Conservation (phyloP, 2,888 invertebrate species). For the Drosophila kokeensis region DNA sequence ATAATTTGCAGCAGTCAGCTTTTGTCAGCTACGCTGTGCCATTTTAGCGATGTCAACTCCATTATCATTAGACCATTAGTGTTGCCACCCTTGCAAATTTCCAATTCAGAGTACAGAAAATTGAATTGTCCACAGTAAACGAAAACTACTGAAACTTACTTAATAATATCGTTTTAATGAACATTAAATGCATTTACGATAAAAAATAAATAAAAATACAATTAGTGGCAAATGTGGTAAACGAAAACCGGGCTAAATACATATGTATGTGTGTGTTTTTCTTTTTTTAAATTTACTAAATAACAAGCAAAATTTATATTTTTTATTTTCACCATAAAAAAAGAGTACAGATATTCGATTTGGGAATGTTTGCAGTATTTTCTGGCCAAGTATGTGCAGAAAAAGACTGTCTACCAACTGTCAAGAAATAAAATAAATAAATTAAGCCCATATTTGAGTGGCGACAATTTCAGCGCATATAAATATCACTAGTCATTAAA, state of each 20-base stretch:
- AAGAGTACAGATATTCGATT: neutral
- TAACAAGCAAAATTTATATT: neutral
- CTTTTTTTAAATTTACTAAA: neutral
- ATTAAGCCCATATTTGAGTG: constrained; percentile 2
- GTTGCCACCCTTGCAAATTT: constrained; percentile 9
- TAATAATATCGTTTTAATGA: constrained; percentile 1
- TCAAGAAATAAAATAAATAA: neutral
- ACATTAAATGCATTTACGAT: constrained; percentile 6
- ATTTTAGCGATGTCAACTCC: neutral
- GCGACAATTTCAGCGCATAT: constrained; percentile 28
- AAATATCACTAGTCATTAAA: constrained; percentile 67
- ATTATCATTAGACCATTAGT: neutral
- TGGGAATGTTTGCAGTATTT: neutral
- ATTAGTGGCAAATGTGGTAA: neutral
- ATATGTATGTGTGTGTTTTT: neutral
- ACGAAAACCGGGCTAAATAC: neutral
- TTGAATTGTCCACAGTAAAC: neutral
- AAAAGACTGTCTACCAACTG: neutral
- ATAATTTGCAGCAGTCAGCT: neutral
- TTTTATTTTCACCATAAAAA: neutral
- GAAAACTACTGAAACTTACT: neutral
- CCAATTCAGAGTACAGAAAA: neutral
- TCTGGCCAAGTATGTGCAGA: neutral
- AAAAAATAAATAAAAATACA: neutral
- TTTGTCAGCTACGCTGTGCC: neutral